Percentiles rank a stretch among this genome's conserved stretches.
Evolutionary conservation across 2,113 vertebrate species (phyloP).

Genomic region (Etheostoma cragini): DNA sequence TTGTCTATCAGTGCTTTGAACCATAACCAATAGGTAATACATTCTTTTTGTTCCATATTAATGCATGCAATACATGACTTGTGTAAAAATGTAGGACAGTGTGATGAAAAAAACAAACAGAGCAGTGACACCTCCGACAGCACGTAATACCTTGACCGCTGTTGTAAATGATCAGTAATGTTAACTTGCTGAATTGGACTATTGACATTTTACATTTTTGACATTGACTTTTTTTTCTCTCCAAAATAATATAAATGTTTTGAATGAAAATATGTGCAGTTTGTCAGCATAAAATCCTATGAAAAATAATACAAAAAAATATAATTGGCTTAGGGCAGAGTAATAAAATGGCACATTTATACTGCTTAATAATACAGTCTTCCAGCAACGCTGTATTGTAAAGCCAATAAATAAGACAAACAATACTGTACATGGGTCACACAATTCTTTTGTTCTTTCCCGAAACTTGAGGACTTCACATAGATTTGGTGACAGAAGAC

Average conservation of each 20-base stretch:
- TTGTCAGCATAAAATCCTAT: constrained; percentile 59
- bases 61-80: constrained; percentile 35
- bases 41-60: constrained; percentile 27
- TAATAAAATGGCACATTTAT: constrained; percentile 68
- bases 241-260: constrained; percentile 38
- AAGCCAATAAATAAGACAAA: constrained; percentile 84
- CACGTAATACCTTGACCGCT: constrained; percentile 2
- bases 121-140: constrained; percentile 24
- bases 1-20: constrained; percentile 40
- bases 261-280: constrained; percentile 54
- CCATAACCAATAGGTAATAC: constrained; percentile 38
- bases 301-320: constrained; percentile 61
- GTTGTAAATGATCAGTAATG: constrained; percentile 1
- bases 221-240: background rate
- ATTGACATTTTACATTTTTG: constrained; percentile 8
- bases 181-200: constrained; percentile 4
- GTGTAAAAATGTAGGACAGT: constrained; percentile 11
- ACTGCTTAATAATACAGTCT: constrained; percentile 75
- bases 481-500: constrained; percentile 56
- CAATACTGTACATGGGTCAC: constrained; percentile 75
- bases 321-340: constrained; percentile 42
- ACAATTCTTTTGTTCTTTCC: constrained; percentile 65
- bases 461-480: constrained; percentile 64
- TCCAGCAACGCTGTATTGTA: constrained; percentile 72
- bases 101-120: background rate